Evolutionary conservation across 2,797 vertebrate species (phyloP), one percentile per base, ranked within the genome.

Genomic region (Aplochiton taeniatus): DNA sequence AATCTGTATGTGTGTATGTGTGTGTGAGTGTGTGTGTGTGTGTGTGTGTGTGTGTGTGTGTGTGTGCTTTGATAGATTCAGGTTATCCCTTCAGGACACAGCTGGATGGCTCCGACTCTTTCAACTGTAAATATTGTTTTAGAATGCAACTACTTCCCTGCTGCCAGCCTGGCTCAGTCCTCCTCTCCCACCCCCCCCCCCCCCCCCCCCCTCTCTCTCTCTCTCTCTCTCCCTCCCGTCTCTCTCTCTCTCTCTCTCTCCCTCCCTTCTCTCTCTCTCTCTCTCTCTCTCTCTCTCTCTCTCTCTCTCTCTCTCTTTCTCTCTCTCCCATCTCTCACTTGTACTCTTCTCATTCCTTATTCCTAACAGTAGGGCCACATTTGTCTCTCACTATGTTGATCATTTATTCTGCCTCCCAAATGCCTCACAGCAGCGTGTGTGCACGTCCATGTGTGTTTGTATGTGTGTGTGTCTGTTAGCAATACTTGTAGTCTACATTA

Each of bases 1-100:
- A 58, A 9, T 58, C 58, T 61, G 57, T 60, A 50, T 56, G 52
- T 61, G 51, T 60, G 51, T 61, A 20, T 61, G 59, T 17, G 44
- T 53, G 43, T 9, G 8, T 68, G 57, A 64, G 10, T 47, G 41
- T 60, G 12, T 57, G 31, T 57, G 55, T 57, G 20, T 41, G 20
- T 57, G 59, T 61, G 43, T 48, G 42, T 56, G 20, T 57, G 55
- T 57, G 55, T 57, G 18, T 57, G 55, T 42, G 55, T 20, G 55
- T 41, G 55, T 12, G 55, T 41, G 55, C 46, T 52, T n/a, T 52
- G 50, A 52, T 52, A 18, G n/a, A 52, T 52, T 52, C 50, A 52
- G 50, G 50, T 52, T 52, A 52, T 52, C 18, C 50, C 50, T 18
- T 16, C n/a, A 18, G 50, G 50, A 8, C 50, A 52, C n/a, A 7